These are phyloP conservation scores for Molossus alvarezi DNA, from an alignment of 2,797 vertebrate genomes.

Conservation along the genomic window DNA sequence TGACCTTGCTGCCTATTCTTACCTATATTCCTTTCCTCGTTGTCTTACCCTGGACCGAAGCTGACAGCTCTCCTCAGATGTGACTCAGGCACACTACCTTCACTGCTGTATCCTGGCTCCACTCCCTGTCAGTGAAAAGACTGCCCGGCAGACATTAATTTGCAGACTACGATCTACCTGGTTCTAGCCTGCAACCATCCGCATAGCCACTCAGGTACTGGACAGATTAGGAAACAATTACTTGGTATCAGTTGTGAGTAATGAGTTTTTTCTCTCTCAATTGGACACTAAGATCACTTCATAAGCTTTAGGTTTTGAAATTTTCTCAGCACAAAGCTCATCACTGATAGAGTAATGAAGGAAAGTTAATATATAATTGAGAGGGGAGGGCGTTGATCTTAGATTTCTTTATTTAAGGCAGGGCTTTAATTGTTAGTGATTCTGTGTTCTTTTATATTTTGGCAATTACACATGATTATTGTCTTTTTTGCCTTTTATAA, in stretches of 20 bases:
- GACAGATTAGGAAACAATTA: not conserved
- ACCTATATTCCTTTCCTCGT: too few relatives aligned
- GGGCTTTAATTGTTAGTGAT: not conserved
- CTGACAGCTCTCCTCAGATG: too few relatives aligned
- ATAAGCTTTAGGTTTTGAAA: slow-evolving; percentile 44
- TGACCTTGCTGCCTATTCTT: too few relatives aligned
- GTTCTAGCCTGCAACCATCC: not conserved
- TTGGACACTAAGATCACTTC: not conserved
- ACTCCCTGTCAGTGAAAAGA: too few relatives aligned
- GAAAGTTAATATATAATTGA: not conserved
- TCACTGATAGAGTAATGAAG: not conserved
- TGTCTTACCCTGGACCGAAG: too few relatives aligned
- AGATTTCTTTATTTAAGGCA: slow-evolving; percentile 10
- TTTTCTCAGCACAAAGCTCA: not conserved
- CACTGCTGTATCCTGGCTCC: too few relatives aligned
- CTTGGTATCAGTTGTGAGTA: not conserved
- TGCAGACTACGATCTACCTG: not conserved
- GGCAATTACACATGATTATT: not conserved
- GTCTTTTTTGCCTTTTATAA: not conserved
- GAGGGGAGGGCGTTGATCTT: not conserved
- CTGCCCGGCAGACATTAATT: too few relatives aligned
- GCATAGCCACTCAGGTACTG: not conserved
- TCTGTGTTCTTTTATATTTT: not conserved
- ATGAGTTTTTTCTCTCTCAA: not conserved
- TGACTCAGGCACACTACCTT: too few relatives aligned